Base-by-base conservation (phyloP, 2,888 invertebrate species). In the Calameuta pallipes region DNA sequence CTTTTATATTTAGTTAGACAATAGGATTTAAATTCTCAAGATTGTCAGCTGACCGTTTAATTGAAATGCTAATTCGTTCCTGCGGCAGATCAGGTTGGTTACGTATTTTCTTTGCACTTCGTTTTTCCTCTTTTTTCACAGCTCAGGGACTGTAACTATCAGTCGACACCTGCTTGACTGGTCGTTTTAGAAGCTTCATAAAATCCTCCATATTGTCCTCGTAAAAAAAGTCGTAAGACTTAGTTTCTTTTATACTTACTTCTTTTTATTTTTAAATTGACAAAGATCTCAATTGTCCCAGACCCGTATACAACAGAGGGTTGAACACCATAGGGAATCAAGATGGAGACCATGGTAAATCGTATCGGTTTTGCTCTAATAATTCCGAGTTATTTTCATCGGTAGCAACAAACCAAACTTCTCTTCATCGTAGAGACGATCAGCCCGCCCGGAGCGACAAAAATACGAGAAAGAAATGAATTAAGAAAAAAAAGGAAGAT, bases 11-110 rank as follows among this genome's bases (percentile, higher is more conserved):
- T 23, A 56, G 56, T 15, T 56, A 56, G 56, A 56, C 56, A 56
- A 56, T 56, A 56, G 56, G 23, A 23, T 23, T 56, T 1, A 56
- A 23, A 56, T 56, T 23, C 4, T 56, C 56, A 23, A 56, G 56
- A 56, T 56, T 56, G 23, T 23, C 56, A 56, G 56, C 56, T 56
- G 9, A 56, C 23, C 79, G 79, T 78, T 81, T 80, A 84, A 85
- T 84, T 81, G 84, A 84, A 82, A 85, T 84, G 84, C 85, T 82
- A 84, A 84, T 84, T 83, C 70, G 69, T 68, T 79, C 31, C 56
- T 23, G 23, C 9, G 56, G 56, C 23, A 56, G 23, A 56, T 23
- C 56, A 56, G 56, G 56, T 56, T 56, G 56, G 56, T 56, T 56
- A 56, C 23, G 56, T 56, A 56, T 56, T 23, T 56, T 56, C 56